These are phyloP conservation scores for Rhopalosiphum nymphaeae DNA, from an alignment of 2,888 invertebrate species.

Conservation along the genomic window DNA sequence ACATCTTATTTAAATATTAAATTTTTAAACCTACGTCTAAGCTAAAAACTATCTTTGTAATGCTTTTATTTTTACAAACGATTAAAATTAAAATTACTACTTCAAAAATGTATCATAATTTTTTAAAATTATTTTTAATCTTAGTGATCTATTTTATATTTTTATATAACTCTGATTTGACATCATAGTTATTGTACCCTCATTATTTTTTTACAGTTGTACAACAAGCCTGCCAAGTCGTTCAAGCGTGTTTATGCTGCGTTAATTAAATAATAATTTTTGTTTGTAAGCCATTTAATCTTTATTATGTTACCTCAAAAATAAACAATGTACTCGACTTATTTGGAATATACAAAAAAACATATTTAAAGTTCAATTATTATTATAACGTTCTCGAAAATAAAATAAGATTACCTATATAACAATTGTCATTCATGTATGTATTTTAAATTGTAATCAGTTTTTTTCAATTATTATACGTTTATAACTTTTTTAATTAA, in stretches of 20 bases:
- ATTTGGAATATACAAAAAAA: neutral
- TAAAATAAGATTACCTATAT: neutral
- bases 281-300: neutral
- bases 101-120: neutral
- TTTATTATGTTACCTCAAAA: neutral
- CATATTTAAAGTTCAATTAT: neutral
- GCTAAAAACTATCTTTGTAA: neutral
- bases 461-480: neutral
- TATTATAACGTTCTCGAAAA: neutral
- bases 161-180: neutral
- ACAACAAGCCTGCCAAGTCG: conserved; percentile 8
- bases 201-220: conserved; percentile 47
- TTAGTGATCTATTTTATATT: neutral
- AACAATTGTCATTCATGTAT: neutral
- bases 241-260: conserved; percentile 45
- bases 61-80: neutral
- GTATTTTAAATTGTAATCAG: neutral
- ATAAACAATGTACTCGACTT: neutral
- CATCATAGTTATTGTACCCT: neutral
- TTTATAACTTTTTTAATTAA: neutral
- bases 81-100: neutral
- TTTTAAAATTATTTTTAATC: neutral
- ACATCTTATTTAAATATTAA: neutral
- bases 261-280: conserved; percentile 18
- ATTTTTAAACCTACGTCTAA: neutral